These are phyloP conservation scores for Conomelus anceps DNA, from an alignment of 2,888 invertebrate species.

Conservation along the genomic window DNA sequence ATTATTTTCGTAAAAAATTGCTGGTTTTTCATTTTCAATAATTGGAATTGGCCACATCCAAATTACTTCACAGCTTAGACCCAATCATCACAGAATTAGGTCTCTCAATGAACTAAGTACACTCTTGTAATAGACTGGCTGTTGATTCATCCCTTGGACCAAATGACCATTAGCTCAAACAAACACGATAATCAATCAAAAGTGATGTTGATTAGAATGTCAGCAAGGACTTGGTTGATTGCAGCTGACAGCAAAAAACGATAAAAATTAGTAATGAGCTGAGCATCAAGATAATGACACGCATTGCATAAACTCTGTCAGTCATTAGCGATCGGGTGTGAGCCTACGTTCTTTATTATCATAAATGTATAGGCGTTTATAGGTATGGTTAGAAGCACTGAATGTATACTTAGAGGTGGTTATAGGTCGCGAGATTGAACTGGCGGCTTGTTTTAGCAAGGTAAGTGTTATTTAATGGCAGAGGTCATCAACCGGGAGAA, in stretches of 20 bases:
- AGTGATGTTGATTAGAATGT: neutral
- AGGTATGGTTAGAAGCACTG: neutral
- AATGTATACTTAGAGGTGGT: neutral
- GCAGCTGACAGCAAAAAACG: neutral
- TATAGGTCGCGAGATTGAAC: neutral
- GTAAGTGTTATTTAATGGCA: neutral
- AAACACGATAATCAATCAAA: neutral
- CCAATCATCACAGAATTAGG: neutral
- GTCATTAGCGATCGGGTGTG: neutral
- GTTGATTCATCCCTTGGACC: neutral
- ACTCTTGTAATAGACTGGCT: neutral
- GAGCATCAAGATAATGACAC: neutral
- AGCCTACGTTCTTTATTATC: neutral
- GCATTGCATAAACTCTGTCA: neutral
- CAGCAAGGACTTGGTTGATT: neutral
- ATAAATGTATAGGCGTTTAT: neutral
- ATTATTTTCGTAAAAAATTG: too few relatives aligned
- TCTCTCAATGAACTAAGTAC: neutral
- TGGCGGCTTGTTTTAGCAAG: neutral
- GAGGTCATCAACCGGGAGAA: neutral
- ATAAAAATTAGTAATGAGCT: neutral
- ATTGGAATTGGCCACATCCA: too few relatives aligned
- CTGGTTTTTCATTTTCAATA: neutral
- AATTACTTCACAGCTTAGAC: too few relatives aligned
- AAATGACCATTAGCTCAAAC: neutral